Evolutionary conservation across 2,797 vertebrate genomes (phyloP), one percentile per base, ranked within the genome.

Genomic region (Gambusia yucatana): DNA sequence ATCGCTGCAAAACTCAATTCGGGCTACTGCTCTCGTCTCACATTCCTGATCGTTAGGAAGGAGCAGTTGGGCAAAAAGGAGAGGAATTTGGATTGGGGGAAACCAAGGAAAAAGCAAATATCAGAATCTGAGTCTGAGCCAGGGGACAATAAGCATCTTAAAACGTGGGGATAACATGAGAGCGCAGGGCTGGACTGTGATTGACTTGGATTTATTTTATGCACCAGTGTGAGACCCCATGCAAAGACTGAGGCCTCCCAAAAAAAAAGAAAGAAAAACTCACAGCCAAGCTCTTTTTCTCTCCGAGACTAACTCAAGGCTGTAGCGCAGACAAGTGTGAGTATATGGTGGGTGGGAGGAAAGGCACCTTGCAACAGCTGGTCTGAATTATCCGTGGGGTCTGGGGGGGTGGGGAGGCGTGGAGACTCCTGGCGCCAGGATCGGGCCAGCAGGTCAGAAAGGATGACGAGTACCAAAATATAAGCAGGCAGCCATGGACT

Each of bases 281-380:
- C 75, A 72, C 70, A 78, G 84, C 74, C 36, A 69, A 77, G 70
- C 4, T 41, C 41, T 61, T 85, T 86, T 75, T 74, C 63, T 73
- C 48, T 71, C 78, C 3, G 46, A 82, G 79, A 88, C 83, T 77
- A 86, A 89, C 73, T 88, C 80, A 76, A 83, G 84, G 67, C 90
- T 83, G 73, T 79, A 78, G 87, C 78, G 78, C 83, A 92, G 86
- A 91, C 91, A 94, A 94, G 91, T 94, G 93, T 92, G 92, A 92
- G 87, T 88, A 59, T 85, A 82, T 82, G 79, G 91, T 81, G 89
- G 89, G 89, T 93, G 92, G 89, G 92, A 94, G 92, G 81, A 91
- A 86, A 94, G 92, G 94, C 95, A 96, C 95, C 95, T 96, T 96
- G 93, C 95, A 96, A 95, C 95, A 96, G 95, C 95, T 96, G 95